Base-by-base conservation (phyloP, 2,113 vertebrate species). In the Prionailurus bengalensis region DNA sequence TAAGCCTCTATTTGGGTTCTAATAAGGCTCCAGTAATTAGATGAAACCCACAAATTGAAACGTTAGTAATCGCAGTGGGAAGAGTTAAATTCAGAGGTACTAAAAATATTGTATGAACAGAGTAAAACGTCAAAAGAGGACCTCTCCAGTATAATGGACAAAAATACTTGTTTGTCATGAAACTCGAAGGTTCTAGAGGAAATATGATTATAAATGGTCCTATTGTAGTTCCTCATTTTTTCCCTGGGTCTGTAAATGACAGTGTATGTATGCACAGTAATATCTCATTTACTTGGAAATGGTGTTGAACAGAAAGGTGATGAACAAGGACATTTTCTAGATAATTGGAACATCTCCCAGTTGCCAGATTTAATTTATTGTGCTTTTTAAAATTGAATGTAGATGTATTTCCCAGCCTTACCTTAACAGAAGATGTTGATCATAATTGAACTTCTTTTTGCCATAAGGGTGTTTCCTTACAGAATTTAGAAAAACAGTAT, bases 41-140 rank as follows among this genome's bases (percentile, higher is more conserved):
- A 91, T 95, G 74, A 74, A 73, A 36, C 25, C 39, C 95, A 48
- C 53, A 70, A 82, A 94, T 78, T 45, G 87, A 97, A 95, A 85
- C 48, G 65, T 58, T 79, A 29, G 7, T 55, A 51, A 79, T 70
- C 42, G 17, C 39, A 74, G 3, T 53, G 78, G 68, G 42, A 94
- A 88, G 76, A 80, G 58, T 73, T 90, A 66, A 84, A 88, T 70
- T 74, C 29, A 74, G 29, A 94, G 27, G 14, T 58, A 55, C 1
- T 33, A 70, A 42, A 48, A 82, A 70, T 53, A 12, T 13, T 94
- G 1, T 78, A 27, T 36, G 4, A 42, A 39, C 23, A 85, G 14
- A 80, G 15, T 48, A 68, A 74, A 95, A 79, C 23, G 17, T 80
- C 58, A 73, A 74, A 51, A 87, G 53, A 94, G 68, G 25, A 70